phyloP scores from a whole-genome alignment of 2,113 vertebrate genomes.

The Ptychochromis oligacanthus region DNA sequence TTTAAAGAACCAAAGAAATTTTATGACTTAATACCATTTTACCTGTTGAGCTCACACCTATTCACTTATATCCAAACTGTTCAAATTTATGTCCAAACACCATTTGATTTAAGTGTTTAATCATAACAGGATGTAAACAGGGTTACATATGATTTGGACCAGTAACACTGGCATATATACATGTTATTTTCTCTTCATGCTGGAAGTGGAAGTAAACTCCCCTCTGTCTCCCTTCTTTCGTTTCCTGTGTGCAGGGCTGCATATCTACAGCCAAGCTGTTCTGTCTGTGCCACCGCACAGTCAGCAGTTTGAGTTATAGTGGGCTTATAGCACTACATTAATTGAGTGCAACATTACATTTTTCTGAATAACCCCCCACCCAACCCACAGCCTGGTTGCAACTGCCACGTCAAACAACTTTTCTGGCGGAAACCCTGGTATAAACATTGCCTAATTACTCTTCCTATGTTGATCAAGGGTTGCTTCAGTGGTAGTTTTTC shows the following conservation, averaged over 20 bases:
- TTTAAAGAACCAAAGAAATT: background rate
- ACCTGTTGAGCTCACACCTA: background rate
- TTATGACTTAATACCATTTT: background rate
- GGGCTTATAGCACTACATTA: background rate
- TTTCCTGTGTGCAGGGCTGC: background rate
- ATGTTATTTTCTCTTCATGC: background rate
- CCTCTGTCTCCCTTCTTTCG: background rate
- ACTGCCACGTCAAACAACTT: rapidly evolving
- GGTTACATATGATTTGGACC: background rate
- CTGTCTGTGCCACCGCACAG: too few species aligned
- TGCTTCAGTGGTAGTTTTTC: background rate
- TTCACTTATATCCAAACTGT: background rate
- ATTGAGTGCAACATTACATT: background rate
- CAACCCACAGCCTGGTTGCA: background rate
- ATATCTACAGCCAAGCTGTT: background rate
- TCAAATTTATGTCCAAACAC: background rate
- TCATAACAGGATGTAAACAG: background rate
- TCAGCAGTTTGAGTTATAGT: background rate
- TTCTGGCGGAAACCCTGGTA: rapidly evolving
- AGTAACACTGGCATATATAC: background rate
- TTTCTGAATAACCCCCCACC: rapidly evolving
- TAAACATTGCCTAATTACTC: background rate
- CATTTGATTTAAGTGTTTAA: background rate
- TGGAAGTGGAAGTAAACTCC: background rate
- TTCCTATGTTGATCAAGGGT: background rate